Percentiles rank a stretch among this genome's conserved stretches.
Conservation (phyloP, 2,888 invertebrate genomes). For the Octonoba sinensis region DNA sequence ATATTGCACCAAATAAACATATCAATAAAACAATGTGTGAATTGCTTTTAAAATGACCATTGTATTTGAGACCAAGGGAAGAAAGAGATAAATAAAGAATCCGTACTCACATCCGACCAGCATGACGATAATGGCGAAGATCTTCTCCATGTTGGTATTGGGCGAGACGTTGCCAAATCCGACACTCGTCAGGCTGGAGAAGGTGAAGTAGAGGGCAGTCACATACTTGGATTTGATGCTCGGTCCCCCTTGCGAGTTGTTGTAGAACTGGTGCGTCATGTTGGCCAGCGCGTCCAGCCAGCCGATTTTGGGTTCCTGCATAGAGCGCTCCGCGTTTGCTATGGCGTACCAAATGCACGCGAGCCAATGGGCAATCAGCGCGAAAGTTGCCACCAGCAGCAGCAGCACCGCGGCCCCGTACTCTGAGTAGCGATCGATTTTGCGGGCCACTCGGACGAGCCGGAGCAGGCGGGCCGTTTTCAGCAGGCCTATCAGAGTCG, state of each 20-base stretch:
- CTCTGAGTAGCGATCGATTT: constrained; percentile 98
- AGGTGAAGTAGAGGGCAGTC: constrained; percentile 97
- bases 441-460: constrained; percentile 94
- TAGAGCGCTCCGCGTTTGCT: constrained; percentile 89
- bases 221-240: constrained; percentile 87
- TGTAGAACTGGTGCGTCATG: constrained; percentile 90
- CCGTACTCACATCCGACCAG: constrained; percentile 93
- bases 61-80: background rate
- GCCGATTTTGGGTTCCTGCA: constrained; percentile 84
- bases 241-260: constrained; percentile 79
- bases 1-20: too few relatives aligned
- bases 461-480: constrained; percentile 96
- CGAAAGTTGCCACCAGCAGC: constrained; percentile 96
- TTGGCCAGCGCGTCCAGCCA: constrained; percentile 96
- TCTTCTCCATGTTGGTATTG: constrained; percentile 97
- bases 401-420: constrained; percentile 98
- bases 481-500: constrained; percentile 95
- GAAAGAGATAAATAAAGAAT: background rate
- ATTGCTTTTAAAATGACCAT: too few relatives aligned
- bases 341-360: constrained; percentile 99
- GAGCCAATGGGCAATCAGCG: constrained; percentile 98
- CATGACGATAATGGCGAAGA: constrained; percentile 99
- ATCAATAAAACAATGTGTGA: too few relatives aligned
- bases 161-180: constrained; percentile 96
- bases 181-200: constrained; percentile 96